Base-by-base conservation (phyloP, 2,888 invertebrate species). In the Watsonalla binaria region DNA sequence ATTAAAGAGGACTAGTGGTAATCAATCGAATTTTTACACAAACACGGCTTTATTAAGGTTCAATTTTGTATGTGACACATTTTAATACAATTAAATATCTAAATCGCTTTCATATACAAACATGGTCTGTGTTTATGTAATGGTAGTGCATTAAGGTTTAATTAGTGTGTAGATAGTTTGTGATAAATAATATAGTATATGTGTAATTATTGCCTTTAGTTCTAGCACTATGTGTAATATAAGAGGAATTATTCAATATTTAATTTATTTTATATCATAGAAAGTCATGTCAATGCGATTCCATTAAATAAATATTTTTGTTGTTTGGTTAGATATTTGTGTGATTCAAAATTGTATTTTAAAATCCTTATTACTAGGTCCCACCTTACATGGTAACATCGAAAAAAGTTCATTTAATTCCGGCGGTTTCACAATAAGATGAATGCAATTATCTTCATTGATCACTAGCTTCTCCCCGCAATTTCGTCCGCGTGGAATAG, bases 241-340 rank as follows among this genome's bases (percentile, higher is more conserved):
- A 82, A 82, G 78, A 71, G 68, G 70, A 42, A 74, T 71, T 65
- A 47, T 57, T 55, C 70, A 66, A 70, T 71, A 47, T 57, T 55
- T 70, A 66, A 70, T 71, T 66, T 70, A 67, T 63, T 70, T 60
- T 70, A 64, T 66, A 65, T 65, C 59, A 62, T 65, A 70, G 66
- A 61, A 56, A 68, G 63, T 63, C 70, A 66, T 80, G 74, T 80
- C 70, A 68, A 75, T 68, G 72, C 69, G 70, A 85, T 86, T 84
- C 80, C 80, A 85, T 79, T 76, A 70, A 82, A 81, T 84, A 80
- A 81, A 82, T 72, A 72, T 68, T 70, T 65, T 74, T 76, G 78
- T 70, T 74, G 69, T 73, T 74, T 77, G 66, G 58, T 70, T 65
- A 61, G 52, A 55, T 58, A 49, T 54, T 63, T 59, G 62, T 54